These are phyloP conservation scores for Cebus imitator DNA, from an alignment of 2,113 vertebrate species.

Conservation along the genomic window DNA sequence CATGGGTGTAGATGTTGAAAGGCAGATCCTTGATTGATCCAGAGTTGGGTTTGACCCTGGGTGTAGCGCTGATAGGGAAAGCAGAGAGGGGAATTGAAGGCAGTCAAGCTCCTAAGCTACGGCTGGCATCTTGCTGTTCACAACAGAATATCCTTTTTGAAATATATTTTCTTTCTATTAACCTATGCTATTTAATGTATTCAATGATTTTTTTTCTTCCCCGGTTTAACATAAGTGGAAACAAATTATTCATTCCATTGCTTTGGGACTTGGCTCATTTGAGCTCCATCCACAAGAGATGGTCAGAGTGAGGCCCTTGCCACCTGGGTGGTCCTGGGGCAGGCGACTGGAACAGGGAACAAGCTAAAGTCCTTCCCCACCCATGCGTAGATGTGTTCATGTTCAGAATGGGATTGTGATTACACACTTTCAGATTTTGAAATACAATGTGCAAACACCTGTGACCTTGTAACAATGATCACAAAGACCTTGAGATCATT, in stretches of 20 bases:
- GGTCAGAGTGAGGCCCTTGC: not conserved
- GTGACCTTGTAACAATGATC: not conserved
- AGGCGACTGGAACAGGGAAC: not conserved
- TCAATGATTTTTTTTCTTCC: not conserved
- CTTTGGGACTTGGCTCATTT: not conserved
- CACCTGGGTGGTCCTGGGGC: not conserved
- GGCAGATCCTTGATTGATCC: not conserved
- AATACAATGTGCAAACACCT: not conserved
- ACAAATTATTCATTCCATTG: not conserved
- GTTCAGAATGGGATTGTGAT: not conserved
- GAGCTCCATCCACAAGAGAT: not conserved
- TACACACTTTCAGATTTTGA: not conserved
- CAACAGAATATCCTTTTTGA: not conserved
- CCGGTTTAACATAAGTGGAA: not conserved
- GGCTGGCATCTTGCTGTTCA: not conserved
- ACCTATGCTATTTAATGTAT: not conserved
- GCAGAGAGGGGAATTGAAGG: not conserved
- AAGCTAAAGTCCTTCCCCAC: not conserved
- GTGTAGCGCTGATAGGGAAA: no score
- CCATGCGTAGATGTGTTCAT: not conserved
- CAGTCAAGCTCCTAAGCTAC: accelerated
- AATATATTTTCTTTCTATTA: not conserved
- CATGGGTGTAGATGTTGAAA: not conserved
- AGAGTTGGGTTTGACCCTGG: not conserved
- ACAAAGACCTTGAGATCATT: not conserved